Evolutionary conservation across 2,113 vertebrate species (phyloP).

Genomic region (Clarias gariepinus): DNA sequence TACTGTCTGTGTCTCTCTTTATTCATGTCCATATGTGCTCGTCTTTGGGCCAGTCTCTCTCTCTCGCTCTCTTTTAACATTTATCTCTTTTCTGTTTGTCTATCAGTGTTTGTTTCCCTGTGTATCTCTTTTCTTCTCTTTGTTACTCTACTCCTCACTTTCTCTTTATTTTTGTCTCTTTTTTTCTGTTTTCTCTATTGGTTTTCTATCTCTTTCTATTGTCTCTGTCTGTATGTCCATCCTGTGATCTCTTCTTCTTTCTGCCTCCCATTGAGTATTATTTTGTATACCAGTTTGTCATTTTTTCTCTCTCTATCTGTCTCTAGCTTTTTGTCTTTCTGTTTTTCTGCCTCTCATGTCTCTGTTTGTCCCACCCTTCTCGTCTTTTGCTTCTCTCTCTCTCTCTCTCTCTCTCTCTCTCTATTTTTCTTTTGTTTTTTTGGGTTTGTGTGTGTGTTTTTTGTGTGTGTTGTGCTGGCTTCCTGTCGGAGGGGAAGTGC

Average conservation of each 20-base stretch:
- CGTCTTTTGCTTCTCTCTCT: neutral
- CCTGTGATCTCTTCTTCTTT: neutral
- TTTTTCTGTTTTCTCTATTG: neutral
- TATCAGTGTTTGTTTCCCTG: neutral
- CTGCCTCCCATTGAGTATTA: neutral
- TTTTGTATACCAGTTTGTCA: slow-evolving; percentile 39
- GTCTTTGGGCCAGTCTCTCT: neutral
- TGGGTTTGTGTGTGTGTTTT: slow-evolving; percentile 28
- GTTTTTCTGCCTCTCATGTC: neutral
- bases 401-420: slow-evolving; percentile 4
- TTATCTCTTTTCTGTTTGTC: neutral
- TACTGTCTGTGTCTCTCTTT: neutral
- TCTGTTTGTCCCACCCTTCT: neutral
- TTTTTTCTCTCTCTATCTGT: slow-evolving; percentile 45
- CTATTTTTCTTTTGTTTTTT: neutral
- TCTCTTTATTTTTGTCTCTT: neutral
- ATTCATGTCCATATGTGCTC: too few species aligned
- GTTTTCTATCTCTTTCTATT: neutral
- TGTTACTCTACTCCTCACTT: neutral
- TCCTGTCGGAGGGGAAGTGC: slow-evolving; percentile 79
- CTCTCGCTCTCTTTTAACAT: neutral
- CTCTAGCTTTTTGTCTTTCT: slow-evolving; percentile 1
- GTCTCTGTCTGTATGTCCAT: neutral
- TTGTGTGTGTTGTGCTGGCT: slow-evolving; percentile 69
- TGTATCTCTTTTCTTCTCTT: neutral